Evolutionary conservation across 2,888 invertebrate genomes (phyloP).

Genomic region (Dexiosoma caninum): DNA sequence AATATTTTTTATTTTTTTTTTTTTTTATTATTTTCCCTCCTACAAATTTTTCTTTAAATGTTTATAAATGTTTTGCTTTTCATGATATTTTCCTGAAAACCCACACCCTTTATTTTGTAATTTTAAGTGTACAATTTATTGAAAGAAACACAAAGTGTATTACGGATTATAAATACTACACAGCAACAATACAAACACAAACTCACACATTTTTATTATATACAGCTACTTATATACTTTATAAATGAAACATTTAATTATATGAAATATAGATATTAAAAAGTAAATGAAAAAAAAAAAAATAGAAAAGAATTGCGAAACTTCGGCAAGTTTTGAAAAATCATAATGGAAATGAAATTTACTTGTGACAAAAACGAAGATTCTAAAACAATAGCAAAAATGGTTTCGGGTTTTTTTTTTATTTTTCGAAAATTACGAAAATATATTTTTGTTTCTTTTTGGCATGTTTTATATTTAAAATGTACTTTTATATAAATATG

Average conservation of each 20-base stretch:
- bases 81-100: background rate
- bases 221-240: constrained; percentile 22
- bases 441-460: constrained; percentile 40
- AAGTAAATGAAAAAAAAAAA: too few relatives aligned
- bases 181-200: constrained; percentile 17
- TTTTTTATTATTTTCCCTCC: background rate
- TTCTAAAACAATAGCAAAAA: constrained; percentile 26
- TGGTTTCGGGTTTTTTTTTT: constrained; percentile 46
- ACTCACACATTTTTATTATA: constrained; percentile 6
- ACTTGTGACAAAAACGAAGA: constrained; percentile 7
- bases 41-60: constrained; percentile 32
- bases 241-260: constrained; percentile 7
- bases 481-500: constrained; percentile 59
- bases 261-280: constrained; percentile 11
- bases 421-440: constrained; percentile 19
- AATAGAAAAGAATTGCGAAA: background rate
- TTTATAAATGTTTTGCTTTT: constrained; percentile 37
- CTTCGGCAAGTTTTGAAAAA: background rate
- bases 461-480: constrained; percentile 41
- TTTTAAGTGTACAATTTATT: constrained; percentile 49
- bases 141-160: too few relatives aligned
- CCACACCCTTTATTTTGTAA: background rate
- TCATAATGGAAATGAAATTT: constrained; percentile 3
- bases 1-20: constrained; percentile 20
- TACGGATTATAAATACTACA: constrained; percentile 36